Conservation (phyloP, 2,797 vertebrate species). For the Limosa lapponica region DNA sequence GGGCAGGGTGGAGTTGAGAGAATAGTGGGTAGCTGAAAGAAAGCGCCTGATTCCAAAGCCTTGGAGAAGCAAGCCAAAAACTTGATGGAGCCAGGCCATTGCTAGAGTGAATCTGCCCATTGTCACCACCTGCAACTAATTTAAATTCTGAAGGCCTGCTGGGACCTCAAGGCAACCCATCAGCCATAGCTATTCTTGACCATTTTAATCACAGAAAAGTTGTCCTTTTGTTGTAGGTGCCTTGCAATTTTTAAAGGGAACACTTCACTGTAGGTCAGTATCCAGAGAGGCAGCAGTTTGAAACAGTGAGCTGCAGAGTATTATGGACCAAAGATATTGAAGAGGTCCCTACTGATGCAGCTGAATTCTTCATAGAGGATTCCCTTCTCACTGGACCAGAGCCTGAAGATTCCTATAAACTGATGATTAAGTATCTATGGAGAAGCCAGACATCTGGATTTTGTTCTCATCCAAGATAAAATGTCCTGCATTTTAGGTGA, state of each 20-base stretch:
- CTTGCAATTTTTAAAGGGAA: not conserved
- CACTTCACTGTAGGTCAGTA: not conserved
- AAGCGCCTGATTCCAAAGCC: not conserved
- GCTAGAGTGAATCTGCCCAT: not conserved
- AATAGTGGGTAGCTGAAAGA: not conserved
- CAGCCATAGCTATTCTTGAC: not conserved
- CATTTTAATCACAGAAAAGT: not conserved
- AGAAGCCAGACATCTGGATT: not conserved
- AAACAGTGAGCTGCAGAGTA: not conserved
- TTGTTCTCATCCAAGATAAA: not conserved
- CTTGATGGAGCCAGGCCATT: not conserved
- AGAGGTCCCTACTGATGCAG: not conserved
- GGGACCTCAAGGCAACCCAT: not conserved
- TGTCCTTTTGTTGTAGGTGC: not conserved
- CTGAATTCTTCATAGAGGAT: not conserved
- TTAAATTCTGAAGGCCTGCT: slow-evolving; percentile 20
- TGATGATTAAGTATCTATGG: not conserved
- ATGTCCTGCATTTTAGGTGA: not conserved
- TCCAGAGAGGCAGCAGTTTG: not conserved
- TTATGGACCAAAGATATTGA: not conserved
- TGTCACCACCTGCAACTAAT: slow-evolving; percentile 27
- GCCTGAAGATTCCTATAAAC: not conserved
- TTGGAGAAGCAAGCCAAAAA: not conserved
- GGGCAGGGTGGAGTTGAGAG: not conserved
- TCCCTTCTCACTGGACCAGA: not conserved